A percentile compares a stretch with the other conserved stretches of the same genome.
Conservation (phyloP, 2,113 vertebrate genomes). For the Tilapia sparmanii region DNA sequence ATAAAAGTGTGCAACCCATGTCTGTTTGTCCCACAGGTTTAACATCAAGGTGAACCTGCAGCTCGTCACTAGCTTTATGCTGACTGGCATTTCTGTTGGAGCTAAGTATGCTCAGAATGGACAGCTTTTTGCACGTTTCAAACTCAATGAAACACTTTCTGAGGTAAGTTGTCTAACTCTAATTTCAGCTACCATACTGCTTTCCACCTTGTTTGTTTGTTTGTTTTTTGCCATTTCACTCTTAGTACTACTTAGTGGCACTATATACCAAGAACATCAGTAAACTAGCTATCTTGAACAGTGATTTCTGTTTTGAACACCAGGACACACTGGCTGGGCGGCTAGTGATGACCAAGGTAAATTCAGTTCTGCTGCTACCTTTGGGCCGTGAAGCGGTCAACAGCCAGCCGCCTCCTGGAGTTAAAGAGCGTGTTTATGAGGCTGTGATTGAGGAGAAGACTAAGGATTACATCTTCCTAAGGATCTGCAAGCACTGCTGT, state of each 20-base stretch:
- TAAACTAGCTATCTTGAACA: not conserved
- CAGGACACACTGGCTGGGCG: conserved; percentile 93
- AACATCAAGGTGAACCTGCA: conserved; percentile 99
- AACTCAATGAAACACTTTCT: conserved; percentile 95
- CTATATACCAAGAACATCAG: not conserved
- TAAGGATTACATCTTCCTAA: conserved; percentile 98
- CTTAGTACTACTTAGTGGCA: not conserved
- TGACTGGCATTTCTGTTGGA: conserved; percentile 95
- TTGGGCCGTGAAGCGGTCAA: conserved; percentile 77
- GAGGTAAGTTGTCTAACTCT: conserved; percentile 63
- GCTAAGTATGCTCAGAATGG: conserved; percentile 98
- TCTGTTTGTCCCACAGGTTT: conserved; percentile 75
- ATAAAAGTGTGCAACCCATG: not conserved
- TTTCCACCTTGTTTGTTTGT: not conserved
- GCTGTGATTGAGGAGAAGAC: conserved; percentile 98
- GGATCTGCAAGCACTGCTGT: conserved; percentile 94
- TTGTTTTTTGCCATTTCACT: not conserved
- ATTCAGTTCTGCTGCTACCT: conserved; percentile 92
- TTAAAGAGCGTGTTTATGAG: conserved; percentile 97
- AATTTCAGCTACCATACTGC: not conserved
- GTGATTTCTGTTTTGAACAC: not conserved
- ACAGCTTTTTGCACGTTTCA: conserved; percentile 96
- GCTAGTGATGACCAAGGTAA: conserved; percentile 99
- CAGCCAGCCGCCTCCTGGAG: conserved; percentile 80
- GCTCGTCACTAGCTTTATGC: conserved; percentile 97